Evolutionary conservation across 1,140 invertebrate species (phyloP).

Genomic region (Glossosoma conforme): DNA sequence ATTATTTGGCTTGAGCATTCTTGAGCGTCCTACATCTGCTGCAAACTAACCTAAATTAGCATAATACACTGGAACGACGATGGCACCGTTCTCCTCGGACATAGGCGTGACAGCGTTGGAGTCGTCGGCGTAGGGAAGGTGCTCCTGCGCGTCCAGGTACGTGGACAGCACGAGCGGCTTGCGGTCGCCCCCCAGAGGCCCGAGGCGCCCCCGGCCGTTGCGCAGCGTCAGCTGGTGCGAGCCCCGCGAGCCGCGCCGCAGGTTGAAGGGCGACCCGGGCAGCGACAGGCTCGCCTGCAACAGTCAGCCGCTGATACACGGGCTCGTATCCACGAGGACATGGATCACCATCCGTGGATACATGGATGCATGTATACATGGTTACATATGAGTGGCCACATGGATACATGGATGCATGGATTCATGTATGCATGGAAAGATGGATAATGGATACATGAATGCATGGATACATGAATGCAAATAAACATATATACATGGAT

Average conservation of each 20-base stretch:
- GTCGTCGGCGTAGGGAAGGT: constrained; percentile 95
- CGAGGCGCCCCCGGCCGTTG: constrained; percentile 65
- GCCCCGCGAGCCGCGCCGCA: constrained; percentile 79
- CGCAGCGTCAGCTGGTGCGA: constrained; percentile 88
- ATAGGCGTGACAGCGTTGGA: constrained; percentile 96
- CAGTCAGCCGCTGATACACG: background rate
- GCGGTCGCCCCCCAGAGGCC: constrained; percentile 72
- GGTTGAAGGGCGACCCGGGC: constrained; percentile 93
- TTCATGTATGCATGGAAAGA: too few species aligned
- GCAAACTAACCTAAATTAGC: constrained; percentile 61
- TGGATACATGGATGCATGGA: too few species aligned
- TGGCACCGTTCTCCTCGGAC: constrained; percentile 95
- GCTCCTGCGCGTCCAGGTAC: constrained; percentile 92
- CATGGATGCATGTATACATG: too few species aligned
- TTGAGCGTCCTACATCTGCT: too few species aligned
- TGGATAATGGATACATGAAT: too few species aligned
- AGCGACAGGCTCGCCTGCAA: constrained; percentile 90
- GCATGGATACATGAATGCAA: background rate
- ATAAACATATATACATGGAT: background rate
- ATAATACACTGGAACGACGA: constrained; percentile 86
- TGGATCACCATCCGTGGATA: too few species aligned
- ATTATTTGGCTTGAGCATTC: too few species aligned
- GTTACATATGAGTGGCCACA: too few species aligned
- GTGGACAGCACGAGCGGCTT: constrained; percentile 92
- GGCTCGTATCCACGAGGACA: too few species aligned